Evolutionary conservation across 2,888 invertebrate species (phyloP).

Genomic region (Rotaria macrura): DNA sequence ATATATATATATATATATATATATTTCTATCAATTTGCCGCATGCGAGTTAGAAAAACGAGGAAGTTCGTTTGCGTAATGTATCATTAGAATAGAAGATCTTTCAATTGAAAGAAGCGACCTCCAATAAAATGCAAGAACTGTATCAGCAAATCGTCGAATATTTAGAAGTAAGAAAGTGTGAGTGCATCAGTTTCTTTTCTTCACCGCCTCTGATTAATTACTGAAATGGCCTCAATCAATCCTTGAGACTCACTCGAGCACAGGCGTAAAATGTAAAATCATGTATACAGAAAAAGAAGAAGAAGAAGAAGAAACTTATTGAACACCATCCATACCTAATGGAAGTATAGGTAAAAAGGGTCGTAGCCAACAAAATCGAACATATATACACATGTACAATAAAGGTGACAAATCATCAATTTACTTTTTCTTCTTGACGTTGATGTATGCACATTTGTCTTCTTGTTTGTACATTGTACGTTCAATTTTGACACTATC

Average conservation of each 20-base stretch:
- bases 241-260: conserved; percentile 6
- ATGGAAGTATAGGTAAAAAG: neutral
- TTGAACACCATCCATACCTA: neutral
- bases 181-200: neutral
- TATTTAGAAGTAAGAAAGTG: no score
- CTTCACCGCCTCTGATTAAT: neutral
- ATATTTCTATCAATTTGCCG: neutral
- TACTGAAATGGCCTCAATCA: neutral
- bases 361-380: neutral
- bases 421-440: neutral
- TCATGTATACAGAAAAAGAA: neutral
- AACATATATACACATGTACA: neutral
- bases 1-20: no score
- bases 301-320: neutral
- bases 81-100: neutral
- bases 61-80: neutral
- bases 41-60: neutral
- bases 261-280: neutral
- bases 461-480: neutral
- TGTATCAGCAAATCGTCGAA: no score
- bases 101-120: neutral
- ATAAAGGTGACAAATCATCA: conserved; percentile 9
- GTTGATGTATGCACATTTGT: neutral
- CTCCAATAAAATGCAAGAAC: no score
- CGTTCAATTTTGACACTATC: neutral